Evolutionary conservation across 2,113 vertebrate species (phyloP), one percentile per base, ranked within the genome.

Genomic region (Nothobranchius kuhntae): DNA sequence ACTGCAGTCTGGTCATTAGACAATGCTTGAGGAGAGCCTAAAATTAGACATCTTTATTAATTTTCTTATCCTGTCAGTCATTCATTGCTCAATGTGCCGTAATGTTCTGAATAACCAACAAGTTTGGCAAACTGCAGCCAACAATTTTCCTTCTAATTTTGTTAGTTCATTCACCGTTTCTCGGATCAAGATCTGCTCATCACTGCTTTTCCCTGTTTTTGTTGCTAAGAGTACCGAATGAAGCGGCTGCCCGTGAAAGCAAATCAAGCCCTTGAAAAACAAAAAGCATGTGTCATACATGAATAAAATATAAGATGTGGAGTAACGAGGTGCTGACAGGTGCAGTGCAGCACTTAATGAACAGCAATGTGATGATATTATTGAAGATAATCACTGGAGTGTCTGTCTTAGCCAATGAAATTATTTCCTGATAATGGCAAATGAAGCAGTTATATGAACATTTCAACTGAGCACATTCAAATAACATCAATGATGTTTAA

Each of bases 281-380:
- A 47, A 58, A 45, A 55, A 61, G 36, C 45, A 57, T 61, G 48
- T n/a, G 45, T 77, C 64, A 67, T 61, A 48, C 66, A 77, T 78
- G 0, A 65, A 71, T 73, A 53, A 67, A 71, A 66, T 58, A 75
- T 40, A 42, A 53, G 51, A 15, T 11, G 10, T 42, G 40, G 8
- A 9, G 58, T 9, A 73, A 65, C 40, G 67, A 57, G 6, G 14
- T 0, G 1, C 13, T 4, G 9, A 48, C 60, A 65, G 72, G 56
- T 66, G 75, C 40, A 67, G 11, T 12, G 9, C 57, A 26, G 4
- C 11, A 11, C 61, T 71, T 24, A 61, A 71, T 62, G 66, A 61
- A 60, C 21, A 68, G 65, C 53, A 48, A 24, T 44, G 24, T 63
- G 14, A 59, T 47, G 15, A 60, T 66, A 57, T 68, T 51, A 66